These are phyloP conservation scores for Pseudopodoces humilis DNA, from an alignment of 2,113 vertebrate species.

Conservation along the genomic window DNA sequence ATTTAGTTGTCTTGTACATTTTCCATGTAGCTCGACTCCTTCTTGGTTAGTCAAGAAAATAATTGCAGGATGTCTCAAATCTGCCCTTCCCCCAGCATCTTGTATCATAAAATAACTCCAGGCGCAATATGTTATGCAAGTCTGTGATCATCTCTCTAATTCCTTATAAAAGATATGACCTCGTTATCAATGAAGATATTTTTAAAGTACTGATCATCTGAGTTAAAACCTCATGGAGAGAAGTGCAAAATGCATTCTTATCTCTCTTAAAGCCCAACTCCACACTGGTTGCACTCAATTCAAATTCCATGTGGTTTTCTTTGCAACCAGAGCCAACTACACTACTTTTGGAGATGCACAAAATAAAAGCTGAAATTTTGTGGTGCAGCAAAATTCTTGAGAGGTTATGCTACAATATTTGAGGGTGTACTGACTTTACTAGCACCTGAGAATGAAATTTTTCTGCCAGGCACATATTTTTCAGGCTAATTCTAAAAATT, in stretches of 20 bases:
- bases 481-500: background rate
- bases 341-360: background rate
- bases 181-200: conserved; percentile 65
- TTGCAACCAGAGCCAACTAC: background rate
- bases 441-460: background rate
- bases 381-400: background rate
- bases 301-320: background rate
- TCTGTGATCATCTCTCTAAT: conserved; percentile 63
- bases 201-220: conserved; percentile 60
- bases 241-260: conserved; percentile 29
- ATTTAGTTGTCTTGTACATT: background rate
- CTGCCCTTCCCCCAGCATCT: conserved; percentile 52
- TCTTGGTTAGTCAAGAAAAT: conserved; percentile 41
- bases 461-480: background rate
- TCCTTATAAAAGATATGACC: conserved; percentile 68
- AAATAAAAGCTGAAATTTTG: background rate
- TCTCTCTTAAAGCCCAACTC: conserved; percentile 5
- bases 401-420: background rate
- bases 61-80: conserved; percentile 6
- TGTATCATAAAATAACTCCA: conserved; percentile 63
- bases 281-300: background rate
- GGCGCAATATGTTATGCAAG: conserved; percentile 61
- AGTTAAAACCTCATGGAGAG: conserved; percentile 25
- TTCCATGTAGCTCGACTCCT: background rate
- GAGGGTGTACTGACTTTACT: background rate